Conservation (phyloP, 2,113 vertebrate genomes). For the Dasyornis broadbenti region DNA sequence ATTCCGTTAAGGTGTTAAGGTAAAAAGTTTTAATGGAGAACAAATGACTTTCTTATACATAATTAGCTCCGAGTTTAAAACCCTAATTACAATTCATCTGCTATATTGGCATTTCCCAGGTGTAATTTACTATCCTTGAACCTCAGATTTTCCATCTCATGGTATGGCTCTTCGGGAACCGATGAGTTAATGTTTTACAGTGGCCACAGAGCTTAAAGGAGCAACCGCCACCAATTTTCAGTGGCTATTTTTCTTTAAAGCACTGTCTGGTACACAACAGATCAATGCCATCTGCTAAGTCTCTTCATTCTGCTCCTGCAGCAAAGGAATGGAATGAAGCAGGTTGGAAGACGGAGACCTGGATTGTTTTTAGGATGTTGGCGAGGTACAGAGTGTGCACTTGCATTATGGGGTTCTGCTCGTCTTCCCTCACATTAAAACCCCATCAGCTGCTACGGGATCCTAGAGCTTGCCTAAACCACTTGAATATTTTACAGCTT, state of each 20-base stretch:
- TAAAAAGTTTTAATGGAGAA: neutral
- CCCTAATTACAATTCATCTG: neutral
- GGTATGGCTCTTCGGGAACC: neutral
- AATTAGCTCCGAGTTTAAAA: neutral
- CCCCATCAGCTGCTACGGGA: neutral
- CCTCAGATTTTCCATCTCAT: neutral
- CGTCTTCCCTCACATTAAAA: neutral
- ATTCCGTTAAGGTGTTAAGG: neutral
- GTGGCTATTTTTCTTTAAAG: neutral
- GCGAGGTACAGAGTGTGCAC: accelerated
- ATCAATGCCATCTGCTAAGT: neutral
- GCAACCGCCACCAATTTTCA: neutral
- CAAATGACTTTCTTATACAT: neutral
- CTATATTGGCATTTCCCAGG: neutral
- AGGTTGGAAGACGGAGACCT: neutral
- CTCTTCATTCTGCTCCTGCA: neutral
- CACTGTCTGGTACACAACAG: neutral
- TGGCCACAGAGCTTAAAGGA: neutral
- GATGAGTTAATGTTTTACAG: neutral
- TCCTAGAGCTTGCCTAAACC: neutral
- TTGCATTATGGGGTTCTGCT: accelerated
- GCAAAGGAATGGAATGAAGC: neutral
- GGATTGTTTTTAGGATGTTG: neutral
- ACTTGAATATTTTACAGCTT: neutral
- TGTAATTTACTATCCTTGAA: neutral